Percentiles rank a stretch among this genome's conserved stretches.
Conservation (phyloP, 2,888 invertebrate genomes). For the Meganola albula region DNA sequence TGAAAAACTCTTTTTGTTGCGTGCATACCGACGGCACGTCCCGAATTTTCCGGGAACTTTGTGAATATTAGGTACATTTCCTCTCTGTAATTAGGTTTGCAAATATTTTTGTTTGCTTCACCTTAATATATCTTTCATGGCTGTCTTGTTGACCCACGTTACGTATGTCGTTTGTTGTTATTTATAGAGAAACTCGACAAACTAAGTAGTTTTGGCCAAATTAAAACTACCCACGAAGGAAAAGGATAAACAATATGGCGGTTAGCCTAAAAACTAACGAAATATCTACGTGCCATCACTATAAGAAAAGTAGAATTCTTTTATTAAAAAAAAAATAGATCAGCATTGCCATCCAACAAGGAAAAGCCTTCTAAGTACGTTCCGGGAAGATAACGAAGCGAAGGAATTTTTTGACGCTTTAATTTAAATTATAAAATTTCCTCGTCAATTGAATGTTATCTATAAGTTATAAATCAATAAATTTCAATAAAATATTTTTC, state of each 20-base stretch:
- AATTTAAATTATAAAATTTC: too few relatives aligned
- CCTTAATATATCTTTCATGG: slow-evolving; percentile 55
- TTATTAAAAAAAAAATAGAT: too few relatives aligned
- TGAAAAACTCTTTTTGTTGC: slow-evolving; percentile 59
- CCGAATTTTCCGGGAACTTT: slow-evolving; percentile 46
- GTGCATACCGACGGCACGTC: slow-evolving; percentile 47
- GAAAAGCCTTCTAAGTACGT: too few relatives aligned
- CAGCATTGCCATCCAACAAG: too few relatives aligned
- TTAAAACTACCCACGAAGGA: slow-evolving; percentile 17
- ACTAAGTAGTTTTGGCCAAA: slow-evolving; percentile 15
- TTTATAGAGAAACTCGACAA: slow-evolving; percentile 25
- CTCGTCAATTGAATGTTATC: too few relatives aligned
- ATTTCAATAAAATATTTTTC: too few relatives aligned
- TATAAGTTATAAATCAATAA: too few relatives aligned
- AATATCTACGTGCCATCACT: too few relatives aligned
- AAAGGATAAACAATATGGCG: slow-evolving; percentile 2
- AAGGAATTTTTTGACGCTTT: too few relatives aligned
- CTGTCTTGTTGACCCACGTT: slow-evolving; percentile 46
- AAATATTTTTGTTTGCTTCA: slow-evolving; percentile 54
- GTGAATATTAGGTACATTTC: slow-evolving; percentile 50
- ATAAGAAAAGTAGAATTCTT: too few relatives aligned
- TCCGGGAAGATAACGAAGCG: too few relatives aligned
- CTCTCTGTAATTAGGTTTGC: slow-evolving; percentile 55
- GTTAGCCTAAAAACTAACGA: too few relatives aligned
- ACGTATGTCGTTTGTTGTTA: slow-evolving; percentile 26